phyloP scores from a whole-genome alignment of 2,113 vertebrate species.

The Cygnus atratus region DNA sequence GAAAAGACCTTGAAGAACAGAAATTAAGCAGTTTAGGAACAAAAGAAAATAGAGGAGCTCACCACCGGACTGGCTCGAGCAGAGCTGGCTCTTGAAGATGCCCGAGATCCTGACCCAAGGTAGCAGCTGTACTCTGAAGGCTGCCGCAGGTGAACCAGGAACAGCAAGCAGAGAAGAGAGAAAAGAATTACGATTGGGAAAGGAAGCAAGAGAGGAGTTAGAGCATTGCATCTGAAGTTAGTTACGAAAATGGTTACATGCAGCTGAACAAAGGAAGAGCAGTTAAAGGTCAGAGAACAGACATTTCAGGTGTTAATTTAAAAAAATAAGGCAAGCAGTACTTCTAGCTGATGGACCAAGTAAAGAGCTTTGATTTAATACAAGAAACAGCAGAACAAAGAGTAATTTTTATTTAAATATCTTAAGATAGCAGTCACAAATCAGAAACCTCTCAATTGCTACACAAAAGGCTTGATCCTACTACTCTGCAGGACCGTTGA shows the following conservation, averaged over 20 bases:
- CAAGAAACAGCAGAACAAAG: background rate
- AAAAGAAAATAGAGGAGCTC: slow-evolving; percentile 71
- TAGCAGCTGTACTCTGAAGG: slow-evolving; percentile 88
- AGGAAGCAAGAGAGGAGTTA: background rate
- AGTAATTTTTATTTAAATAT: background rate
- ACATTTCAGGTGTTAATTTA: background rate
- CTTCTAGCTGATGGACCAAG: background rate
- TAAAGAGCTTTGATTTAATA: background rate
- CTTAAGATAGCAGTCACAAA: background rate
- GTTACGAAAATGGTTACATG: background rate
- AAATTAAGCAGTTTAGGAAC: background rate
- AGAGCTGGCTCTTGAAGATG: slow-evolving; percentile 93
- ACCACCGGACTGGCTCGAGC: slow-evolving; percentile 97
- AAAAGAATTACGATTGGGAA: slow-evolving; percentile 50
- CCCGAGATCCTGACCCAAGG: slow-evolving; percentile 86
- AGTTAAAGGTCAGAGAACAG: background rate
- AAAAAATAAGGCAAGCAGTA: background rate
- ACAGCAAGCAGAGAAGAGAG: slow-evolving; percentile 58
- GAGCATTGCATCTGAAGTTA: background rate
- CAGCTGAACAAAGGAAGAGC: slow-evolving; percentile 4
- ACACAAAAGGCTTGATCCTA: background rate
- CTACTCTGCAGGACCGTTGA: background rate
- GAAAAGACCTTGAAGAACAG: background rate
- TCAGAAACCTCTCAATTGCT: background rate
- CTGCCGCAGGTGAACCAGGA: slow-evolving; percentile 66